phyloP scores from a whole-genome alignment of 2,797 vertebrate species.

The Smutsia gigantea region DNA sequence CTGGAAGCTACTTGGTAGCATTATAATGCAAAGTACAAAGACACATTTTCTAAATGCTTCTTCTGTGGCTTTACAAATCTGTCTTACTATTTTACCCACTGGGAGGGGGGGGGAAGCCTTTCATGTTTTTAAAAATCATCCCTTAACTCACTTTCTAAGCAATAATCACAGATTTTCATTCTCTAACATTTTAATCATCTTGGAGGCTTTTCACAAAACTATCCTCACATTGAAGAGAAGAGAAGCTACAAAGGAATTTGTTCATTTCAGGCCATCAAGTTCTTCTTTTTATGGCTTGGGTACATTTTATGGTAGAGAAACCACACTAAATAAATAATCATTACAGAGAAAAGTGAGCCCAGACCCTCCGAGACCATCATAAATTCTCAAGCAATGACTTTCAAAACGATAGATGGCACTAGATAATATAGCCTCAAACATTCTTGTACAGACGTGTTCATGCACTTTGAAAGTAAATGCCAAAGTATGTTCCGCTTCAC shows the following conservation, averaged over 20 bases:
- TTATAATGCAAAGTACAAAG: neutral
- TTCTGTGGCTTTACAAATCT: neutral
- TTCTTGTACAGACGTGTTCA: neutral
- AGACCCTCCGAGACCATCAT: conserved; percentile 25
- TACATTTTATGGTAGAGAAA: neutral
- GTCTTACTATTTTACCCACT: conserved; percentile 8
- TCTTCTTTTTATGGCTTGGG: neutral
- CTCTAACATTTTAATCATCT: neutral
- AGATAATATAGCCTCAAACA: neutral
- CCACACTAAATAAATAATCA: neutral
- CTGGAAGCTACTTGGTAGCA: neutral
- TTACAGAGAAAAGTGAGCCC: neutral
- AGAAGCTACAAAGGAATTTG: neutral
- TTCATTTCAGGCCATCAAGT: neutral
- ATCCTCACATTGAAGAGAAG: neutral
- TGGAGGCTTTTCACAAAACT: conserved; percentile 11
- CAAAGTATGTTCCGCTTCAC: neutral
- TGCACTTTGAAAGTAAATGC: neutral
- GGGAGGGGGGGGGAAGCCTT: accelerated
- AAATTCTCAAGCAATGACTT: conserved; percentile 17
- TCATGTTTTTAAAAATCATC: neutral
- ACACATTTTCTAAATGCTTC: neutral
- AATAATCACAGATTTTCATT: neutral
- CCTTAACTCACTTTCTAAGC: neutral
- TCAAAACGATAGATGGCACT: neutral